phyloP scores from a whole-genome alignment of 2,888 invertebrate species.

The Eristalis intricaria region DNA sequence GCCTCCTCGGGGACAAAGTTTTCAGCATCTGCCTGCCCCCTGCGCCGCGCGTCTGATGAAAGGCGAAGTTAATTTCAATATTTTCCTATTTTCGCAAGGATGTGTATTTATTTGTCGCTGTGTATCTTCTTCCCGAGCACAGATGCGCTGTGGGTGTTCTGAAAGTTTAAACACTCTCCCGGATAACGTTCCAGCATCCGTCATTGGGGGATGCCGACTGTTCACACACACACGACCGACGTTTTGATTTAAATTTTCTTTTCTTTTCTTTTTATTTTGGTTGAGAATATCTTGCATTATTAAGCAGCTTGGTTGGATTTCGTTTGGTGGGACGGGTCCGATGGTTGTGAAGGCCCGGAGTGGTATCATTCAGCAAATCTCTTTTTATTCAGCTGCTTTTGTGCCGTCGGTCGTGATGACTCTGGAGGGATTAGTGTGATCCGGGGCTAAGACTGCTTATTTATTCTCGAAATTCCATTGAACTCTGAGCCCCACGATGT shows the following conservation, averaged over 20 bases:
- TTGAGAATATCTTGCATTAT: not conserved
- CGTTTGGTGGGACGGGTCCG: not conserved
- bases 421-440: conserved; percentile 38
- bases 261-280: not conserved
- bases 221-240: not conserved
- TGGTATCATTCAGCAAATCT: not conserved
- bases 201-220: not conserved
- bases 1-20: not conserved
- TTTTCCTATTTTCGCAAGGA: conserved; percentile 55
- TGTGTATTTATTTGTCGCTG: conserved; percentile 28
- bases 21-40: not conserved
- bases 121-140: not conserved
- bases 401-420: conserved; percentile 3
- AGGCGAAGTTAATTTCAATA: conserved; percentile 64
- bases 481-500: conserved; percentile 7
- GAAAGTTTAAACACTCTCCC: not conserved
- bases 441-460: conserved; percentile 43
- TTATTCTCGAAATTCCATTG: conserved; percentile 30
- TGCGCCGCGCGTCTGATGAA: not conserved
- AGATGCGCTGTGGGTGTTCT: not conserved
- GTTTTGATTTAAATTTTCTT: not conserved
- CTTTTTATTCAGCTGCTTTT: not conserved
- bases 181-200: not conserved
- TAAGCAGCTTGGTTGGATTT: not conserved
- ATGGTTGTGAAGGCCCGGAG: not conserved